A percentile compares a stretch with the other conserved stretches of the same genome.
Conservation (phyloP, 1,140 invertebrate genomes). For the Patella vulgata region DNA sequence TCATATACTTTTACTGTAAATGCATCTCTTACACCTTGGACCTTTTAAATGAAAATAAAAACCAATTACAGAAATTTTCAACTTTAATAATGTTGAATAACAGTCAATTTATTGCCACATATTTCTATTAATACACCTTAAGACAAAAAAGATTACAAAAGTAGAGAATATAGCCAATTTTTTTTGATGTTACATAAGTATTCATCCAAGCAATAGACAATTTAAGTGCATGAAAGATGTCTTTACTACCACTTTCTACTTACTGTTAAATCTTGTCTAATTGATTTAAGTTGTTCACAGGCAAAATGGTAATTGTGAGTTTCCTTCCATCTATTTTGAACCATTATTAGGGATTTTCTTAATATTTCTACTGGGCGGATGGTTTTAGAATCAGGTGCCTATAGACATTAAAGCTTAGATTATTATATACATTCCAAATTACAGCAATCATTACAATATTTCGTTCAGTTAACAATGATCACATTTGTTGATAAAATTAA, state of each 20-base stretch:
- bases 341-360: constrained; percentile 84
- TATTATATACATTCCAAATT: neutral
- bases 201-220: too few relatives aligned
- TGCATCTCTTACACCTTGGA: constrained; percentile 92
- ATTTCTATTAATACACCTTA: too few relatives aligned
- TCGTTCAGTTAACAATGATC: too few relatives aligned
- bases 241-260: too few relatives aligned
- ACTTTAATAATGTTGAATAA: too few relatives aligned
- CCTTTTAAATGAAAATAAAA: constrained; percentile 69
- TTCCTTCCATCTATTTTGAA: constrained; percentile 88
- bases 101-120: too few relatives aligned
- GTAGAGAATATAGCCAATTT: too few relatives aligned
- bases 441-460: neutral
- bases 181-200: too few relatives aligned
- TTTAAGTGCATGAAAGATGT: too few relatives aligned
- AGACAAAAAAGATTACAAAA: too few relatives aligned
- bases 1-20: constrained; percentile 98
- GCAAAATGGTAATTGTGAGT: constrained; percentile 95
- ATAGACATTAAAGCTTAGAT: constrained; percentile 28
- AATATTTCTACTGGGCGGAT: constrained; percentile 90
- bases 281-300: constrained; percentile 98
- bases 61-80: neutral
- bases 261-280: constrained; percentile 97
- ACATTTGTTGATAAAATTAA: too few relatives aligned
- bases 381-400: constrained; percentile 91